Conservation (phyloP, 2,113 vertebrate species). For the Cynoglossus semilaevis region DNA sequence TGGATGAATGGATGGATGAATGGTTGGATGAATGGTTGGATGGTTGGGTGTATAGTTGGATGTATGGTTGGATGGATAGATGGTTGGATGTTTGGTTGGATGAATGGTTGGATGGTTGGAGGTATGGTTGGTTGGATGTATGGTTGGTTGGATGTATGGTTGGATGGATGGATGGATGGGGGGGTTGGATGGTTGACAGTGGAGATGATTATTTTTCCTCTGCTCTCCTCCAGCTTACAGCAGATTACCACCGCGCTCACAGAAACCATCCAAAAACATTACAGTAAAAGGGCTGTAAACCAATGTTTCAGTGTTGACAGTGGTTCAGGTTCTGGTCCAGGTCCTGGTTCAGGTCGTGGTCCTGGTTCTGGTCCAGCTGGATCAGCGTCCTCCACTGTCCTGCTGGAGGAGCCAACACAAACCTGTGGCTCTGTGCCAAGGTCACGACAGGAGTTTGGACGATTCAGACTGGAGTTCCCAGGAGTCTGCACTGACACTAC, state of each 20-base stretch:
- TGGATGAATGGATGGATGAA: neutral
- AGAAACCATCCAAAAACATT: slow-evolving; percentile 39
- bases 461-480: slow-evolving; percentile 11
- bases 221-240: slow-evolving; percentile 15
- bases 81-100: slow-evolving; percentile 21
- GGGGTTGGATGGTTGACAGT: slow-evolving; percentile 29
- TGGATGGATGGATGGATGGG: neutral
- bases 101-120: too few species aligned
- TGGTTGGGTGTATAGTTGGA: too few species aligned
- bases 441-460: slow-evolving; percentile 24
- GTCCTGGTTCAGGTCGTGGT: too few species aligned
- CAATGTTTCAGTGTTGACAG: slow-evolving; percentile 24
- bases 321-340: too few species aligned
- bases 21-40: neutral
- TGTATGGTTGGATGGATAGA: slow-evolving; percentile 1
- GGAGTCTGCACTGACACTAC: slow-evolving; percentile 6
- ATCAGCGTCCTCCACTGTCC: slow-evolving; percentile 12
- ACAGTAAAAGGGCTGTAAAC: slow-evolving; percentile 24
- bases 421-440: slow-evolving; percentile 35
- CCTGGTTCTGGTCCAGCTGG: slow-evolving; percentile 44
- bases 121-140: neutral
- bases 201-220: neutral
- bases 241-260: slow-evolving; percentile 46
- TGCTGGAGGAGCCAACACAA: slow-evolving; percentile 24
- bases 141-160: neutral